These are phyloP conservation scores for Pagetopsis macropterus DNA, from an alignment of 2,797 vertebrate genomes.

Conservation along the genomic window DNA sequence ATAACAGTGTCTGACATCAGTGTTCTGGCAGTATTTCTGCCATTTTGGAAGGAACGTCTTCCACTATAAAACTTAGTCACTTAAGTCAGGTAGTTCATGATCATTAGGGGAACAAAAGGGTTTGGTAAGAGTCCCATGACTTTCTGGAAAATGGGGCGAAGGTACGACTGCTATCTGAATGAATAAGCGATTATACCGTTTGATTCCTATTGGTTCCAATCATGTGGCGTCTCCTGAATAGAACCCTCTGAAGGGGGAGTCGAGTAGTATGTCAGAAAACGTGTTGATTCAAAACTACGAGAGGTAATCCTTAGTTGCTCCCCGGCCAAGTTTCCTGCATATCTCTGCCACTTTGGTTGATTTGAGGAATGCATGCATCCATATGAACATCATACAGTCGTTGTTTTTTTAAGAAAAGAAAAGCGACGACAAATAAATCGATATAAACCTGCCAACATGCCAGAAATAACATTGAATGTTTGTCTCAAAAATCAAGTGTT, in stretches of 20 bases:
- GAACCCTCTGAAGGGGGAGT: not conserved
- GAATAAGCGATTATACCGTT: not conserved
- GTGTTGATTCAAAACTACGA: constrained; percentile 32
- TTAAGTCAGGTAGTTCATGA: not conserved
- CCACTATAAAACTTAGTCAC: not conserved
- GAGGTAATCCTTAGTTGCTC: constrained; percentile 33
- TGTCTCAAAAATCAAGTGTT: constrained; percentile 57
- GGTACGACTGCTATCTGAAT: constrained; percentile 18
- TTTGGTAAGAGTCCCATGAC: not conserved
- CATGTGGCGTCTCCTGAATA: constrained; percentile 14
- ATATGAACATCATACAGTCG: constrained; percentile 63
- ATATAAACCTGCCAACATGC: constrained; percentile 74
- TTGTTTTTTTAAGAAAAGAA: constrained; percentile 29
- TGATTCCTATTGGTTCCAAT: constrained; percentile 18
- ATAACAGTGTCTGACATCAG: not conserved
- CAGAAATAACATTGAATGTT: constrained; percentile 68
- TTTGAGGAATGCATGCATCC: constrained; percentile 80
- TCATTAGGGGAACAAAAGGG: not conserved
- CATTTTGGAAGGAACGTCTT: not conserved
- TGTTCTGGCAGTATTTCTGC: not conserved
- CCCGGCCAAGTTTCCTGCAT: constrained; percentile 48
- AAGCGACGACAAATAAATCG: constrained; percentile 31
- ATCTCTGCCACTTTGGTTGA: constrained; percentile 71
- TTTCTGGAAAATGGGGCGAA: constrained; percentile 45
- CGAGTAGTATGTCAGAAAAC: constrained; percentile 29